Evolutionary conservation across 2,113 vertebrate genomes (phyloP).

Genomic region (Hypomesus transpacificus): DNA sequence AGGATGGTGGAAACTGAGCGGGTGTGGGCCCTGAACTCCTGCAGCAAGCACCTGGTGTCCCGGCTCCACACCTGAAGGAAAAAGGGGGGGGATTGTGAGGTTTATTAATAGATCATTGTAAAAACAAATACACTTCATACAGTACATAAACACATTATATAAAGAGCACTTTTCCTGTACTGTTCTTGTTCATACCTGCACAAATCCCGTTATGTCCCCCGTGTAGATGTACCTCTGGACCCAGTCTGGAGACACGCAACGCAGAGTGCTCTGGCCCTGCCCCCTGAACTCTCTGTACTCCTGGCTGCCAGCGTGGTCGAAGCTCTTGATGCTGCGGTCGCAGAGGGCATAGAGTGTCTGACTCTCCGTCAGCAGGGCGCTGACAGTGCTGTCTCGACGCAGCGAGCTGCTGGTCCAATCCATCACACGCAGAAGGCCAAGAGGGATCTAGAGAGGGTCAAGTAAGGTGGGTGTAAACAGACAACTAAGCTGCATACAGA

Average conservation of each 20-base stretch:
- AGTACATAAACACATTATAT: background rate
- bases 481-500: no score
- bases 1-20: conserved; percentile 36
- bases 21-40: conserved; percentile 58
- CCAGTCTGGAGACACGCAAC: conserved; percentile 40
- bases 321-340: conserved; percentile 47
- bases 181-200: conserved; percentile 20
- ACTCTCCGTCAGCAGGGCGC: conserved; percentile 38
- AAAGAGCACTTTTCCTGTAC: background rate
- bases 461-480: background rate
- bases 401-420: conserved; percentile 30
- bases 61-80: conserved; percentile 50
- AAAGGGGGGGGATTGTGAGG: background rate
- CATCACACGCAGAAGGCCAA: conserved; percentile 30
- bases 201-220: conserved; percentile 49
- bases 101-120: no score
- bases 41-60: background rate
- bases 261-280: conserved; percentile 37
- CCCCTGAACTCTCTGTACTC: conserved; percentile 23
- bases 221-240: conserved; percentile 50
- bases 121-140: background rate
- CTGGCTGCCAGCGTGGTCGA: conserved; percentile 27
- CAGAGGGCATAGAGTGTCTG: conserved; percentile 57
- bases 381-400: conserved; percentile 43
- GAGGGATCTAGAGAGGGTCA: conserved; percentile 14